Base-by-base conservation (phyloP, 2,797 vertebrate genomes). In the Chromobotia macracanthus region DNA sequence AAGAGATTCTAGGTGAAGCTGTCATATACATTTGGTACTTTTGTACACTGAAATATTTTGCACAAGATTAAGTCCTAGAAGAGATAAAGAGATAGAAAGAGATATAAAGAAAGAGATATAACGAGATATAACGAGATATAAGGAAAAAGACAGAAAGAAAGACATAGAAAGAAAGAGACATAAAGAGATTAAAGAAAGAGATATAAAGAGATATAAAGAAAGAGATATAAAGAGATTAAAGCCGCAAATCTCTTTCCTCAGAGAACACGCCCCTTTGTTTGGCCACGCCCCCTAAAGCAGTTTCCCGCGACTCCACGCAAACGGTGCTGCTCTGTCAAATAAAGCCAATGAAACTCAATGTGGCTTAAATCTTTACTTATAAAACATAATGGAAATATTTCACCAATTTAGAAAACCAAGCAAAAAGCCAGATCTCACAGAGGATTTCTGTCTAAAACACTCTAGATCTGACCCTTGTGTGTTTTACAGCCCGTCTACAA, bases 361-460 rank as follows among this genome's bases (percentile, higher is more conserved):
- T 72, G 81, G 85, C 80, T 83, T 79, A 90, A 91, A 88, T 87
- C 82, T 88, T 91, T 86, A 87, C 84, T 86, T 94, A 93, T 84
- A 93, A 93, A 94, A 93, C 85, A 85, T 92, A 91, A 91, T 89
- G 88, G 88, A 88, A 91, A 90, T 91, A 92, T 86, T 91, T 92
- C 90, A 92, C 90, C 91, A 90, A 83, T 90, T 90, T 87, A 87
- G 85, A 89, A 88, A 90, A 91, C 31, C 31, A 3, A 31, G 3
- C 31, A 31, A 82, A 82, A 83, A 72, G 28, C 38, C 19, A 56
- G 15, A 82, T 64, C 44, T 28, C 46, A 68, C 19, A 18, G 38
- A 73, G 73, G 68, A 12, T 82, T 56, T 60, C 19, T 50, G 80
- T 72, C 60, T 46, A 72, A 78, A 63, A 50, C 35, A 60, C 51